Evolutionary conservation across 30 jellyfish, hydroid and myxozoan genomes (phyloP).

Genomic region (Hydra vulgaris): DNA sequence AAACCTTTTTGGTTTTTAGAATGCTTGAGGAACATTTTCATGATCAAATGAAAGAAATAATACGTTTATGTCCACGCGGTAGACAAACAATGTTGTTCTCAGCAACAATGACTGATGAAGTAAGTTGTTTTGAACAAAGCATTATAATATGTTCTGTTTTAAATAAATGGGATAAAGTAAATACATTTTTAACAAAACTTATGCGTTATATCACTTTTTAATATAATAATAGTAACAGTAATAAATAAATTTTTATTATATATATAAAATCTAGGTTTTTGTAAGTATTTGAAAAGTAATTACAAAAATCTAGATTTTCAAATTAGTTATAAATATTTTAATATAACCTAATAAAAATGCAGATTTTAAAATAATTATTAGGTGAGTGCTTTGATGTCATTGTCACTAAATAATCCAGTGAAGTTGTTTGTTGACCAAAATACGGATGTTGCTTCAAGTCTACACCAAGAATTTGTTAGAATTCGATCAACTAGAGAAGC

Average conservation of each 20-base stretch:
- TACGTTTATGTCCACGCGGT: slow-evolving; percentile 82
- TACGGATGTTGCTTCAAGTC: slow-evolving; percentile 68
- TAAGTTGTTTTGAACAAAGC: slow-evolving; percentile 3
- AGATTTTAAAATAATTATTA: too few species aligned
- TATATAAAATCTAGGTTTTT: too few species aligned
- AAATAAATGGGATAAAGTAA: not conserved
- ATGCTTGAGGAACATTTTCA: slow-evolving; percentile 96
- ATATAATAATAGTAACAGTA: too few species aligned
- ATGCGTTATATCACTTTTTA: too few species aligned
- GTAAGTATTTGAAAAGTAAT: too few species aligned
- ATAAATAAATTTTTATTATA: too few species aligned
- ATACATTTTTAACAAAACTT: too few species aligned
- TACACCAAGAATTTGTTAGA: slow-evolving; percentile 93
- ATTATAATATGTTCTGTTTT: not conserved
- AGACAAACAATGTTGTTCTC: slow-evolving; percentile 95
- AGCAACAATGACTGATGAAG: slow-evolving; percentile 98
- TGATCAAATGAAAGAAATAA: slow-evolving; percentile 85
- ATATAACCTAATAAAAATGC: too few species aligned
- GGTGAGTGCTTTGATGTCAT: slow-evolving; percentile 75
- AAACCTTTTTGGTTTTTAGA: slow-evolving; percentile 22
- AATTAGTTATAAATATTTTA: too few species aligned
- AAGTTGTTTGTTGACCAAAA: slow-evolving; percentile 81
- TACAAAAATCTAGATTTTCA: too few species aligned
- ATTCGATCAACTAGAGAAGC: slow-evolving; percentile 66
- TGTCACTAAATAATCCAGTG: slow-evolving; percentile 84